Evolutionary conservation across 1,140 invertebrate species (phyloP).

Genomic region (Nixonia krombeini): DNA sequence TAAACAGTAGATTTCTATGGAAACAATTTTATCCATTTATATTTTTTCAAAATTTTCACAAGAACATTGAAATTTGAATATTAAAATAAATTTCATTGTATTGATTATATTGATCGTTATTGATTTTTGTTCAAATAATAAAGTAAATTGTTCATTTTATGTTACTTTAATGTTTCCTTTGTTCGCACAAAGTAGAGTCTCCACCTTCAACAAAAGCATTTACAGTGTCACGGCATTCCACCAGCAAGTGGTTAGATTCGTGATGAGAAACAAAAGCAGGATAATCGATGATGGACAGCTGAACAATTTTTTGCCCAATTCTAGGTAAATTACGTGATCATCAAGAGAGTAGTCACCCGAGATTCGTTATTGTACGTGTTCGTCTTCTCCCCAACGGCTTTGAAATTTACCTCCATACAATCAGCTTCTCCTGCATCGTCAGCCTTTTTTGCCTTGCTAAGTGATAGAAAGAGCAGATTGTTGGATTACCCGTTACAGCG

Average conservation of each 20-base stretch:
- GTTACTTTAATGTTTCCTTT: slow-evolving; percentile 17
- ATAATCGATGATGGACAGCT: slow-evolving; percentile 48
- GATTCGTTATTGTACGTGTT: background rate
- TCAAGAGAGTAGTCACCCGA: slow-evolving; percentile 1
- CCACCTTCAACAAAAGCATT: slow-evolving; percentile 49
- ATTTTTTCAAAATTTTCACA: no score
- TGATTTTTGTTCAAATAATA: no score
- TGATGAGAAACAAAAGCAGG: slow-evolving; percentile 56
- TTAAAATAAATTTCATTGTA: no score
- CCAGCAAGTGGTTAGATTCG: slow-evolving; percentile 55
- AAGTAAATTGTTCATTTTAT: slow-evolving; percentile 4
- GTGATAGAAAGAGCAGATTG: slow-evolving; percentile 25
- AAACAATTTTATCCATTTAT: no score
- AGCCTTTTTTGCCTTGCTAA: slow-evolving; percentile 18
- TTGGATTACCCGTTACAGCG: slow-evolving; percentile 15
- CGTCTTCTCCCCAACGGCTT: slow-evolving; percentile 29
- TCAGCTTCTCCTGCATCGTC: slow-evolving; percentile 19
- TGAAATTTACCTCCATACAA: slow-evolving; percentile 9
- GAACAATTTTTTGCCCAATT: slow-evolving; percentile 28
- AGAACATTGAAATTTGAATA: no score
- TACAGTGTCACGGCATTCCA: slow-evolving; percentile 60
- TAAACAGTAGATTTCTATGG: no score
- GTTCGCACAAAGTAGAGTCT: slow-evolving; percentile 26
- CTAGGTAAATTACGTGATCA: slow-evolving; percentile 56
- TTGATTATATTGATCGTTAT: no score